These are phyloP conservation scores for Vanessa atalanta DNA, from an alignment of 1,140 invertebrate genomes.

Conservation along the genomic window DNA sequence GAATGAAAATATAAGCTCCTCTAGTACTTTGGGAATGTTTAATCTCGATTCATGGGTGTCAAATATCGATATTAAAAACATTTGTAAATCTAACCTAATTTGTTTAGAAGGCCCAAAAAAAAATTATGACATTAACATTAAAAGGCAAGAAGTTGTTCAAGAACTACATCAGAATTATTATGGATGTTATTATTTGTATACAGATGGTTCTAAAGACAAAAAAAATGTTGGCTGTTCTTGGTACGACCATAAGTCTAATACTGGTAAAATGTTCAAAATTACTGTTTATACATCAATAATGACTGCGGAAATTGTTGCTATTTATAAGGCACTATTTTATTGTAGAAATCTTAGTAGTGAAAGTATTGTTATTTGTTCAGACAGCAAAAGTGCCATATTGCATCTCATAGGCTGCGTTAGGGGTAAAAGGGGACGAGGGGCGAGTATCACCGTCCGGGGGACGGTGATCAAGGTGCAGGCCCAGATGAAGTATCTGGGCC, in stretches of 20 bases:
- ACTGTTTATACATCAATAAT: conserved; percentile 6
- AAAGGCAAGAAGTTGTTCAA: conserved; percentile 5
- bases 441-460: too few relatives aligned
- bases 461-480: too few relatives aligned
- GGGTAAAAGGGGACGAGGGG: conserved; percentile 10
- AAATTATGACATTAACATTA: background rate
- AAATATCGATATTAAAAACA: conserved; percentile 10
- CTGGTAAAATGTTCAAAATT: conserved; percentile 10
- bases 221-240: background rate
- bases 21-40: conserved; percentile 13
- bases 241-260: background rate
- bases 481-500: too few relatives aligned
- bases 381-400: conserved; percentile 12
- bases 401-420: conserved; percentile 17
- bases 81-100: conserved; percentile 6
- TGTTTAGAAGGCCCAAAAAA: background rate
- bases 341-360: conserved; percentile 3
- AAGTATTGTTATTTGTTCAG: conserved; percentile 15
- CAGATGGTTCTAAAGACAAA: conserved; percentile 1
- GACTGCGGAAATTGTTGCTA: conserved; percentile 16
- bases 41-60: conserved; percentile 15
- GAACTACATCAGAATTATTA: conserved; percentile 3
- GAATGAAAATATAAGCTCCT: conserved; percentile 2
- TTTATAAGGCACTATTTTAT: conserved; percentile 12
- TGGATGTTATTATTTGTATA: conserved; percentile 2